Evolutionary conservation across 2,888 invertebrate genomes (phyloP).

Genomic region (Caenorhabditis panamensis): DNA sequence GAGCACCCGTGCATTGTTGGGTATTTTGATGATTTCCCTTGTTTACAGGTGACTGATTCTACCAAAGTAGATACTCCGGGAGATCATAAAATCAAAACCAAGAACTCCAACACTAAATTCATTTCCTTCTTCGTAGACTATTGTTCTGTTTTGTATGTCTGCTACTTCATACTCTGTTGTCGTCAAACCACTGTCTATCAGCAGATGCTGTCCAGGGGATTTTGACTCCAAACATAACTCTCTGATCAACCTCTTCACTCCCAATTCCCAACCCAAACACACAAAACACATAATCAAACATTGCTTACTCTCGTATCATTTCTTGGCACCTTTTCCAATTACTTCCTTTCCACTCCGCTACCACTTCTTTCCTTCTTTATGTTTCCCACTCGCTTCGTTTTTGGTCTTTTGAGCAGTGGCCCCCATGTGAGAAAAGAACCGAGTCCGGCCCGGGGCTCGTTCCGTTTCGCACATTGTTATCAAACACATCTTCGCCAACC

Average conservation of each 20-base stretch:
- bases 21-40: too few relatives aligned
- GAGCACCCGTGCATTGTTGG: too few relatives aligned
- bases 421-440: not conserved
- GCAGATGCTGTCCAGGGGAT: too few relatives aligned
- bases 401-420: not conserved
- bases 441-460: not conserved
- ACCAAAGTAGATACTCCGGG: too few relatives aligned
- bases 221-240: not conserved
- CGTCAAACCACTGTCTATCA: too few relatives aligned
- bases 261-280: not conserved
- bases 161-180: too few relatives aligned
- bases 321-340: not conserved
- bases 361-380: not conserved
- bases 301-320: not conserved
- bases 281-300: not conserved
- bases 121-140: too few relatives aligned
- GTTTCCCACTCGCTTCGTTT: not conserved
- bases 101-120: too few relatives aligned
- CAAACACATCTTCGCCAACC: slow-evolving; percentile 10
- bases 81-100: too few relatives aligned
- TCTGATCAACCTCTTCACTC: not conserved
- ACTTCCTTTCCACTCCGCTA: not conserved
- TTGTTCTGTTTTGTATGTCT: too few relatives aligned
- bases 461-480: slow-evolving; percentile 11
- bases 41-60: too few relatives aligned